Evolutionary conservation across 2,888 invertebrate species (phyloP).

Genomic region (Cristatella mucedo): DNA sequence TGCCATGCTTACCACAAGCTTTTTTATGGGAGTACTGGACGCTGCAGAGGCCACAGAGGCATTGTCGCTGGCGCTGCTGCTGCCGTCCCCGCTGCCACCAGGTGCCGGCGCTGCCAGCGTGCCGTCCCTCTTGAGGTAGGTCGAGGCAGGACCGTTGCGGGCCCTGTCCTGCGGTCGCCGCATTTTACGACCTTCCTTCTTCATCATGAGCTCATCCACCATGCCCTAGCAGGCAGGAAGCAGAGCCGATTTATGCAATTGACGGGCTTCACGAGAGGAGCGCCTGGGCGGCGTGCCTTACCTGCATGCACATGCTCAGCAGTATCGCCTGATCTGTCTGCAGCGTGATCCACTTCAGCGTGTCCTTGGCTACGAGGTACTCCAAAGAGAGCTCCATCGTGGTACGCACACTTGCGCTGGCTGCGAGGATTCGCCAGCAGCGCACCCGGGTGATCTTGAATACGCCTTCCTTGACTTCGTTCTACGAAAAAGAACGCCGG

Average conservation of each 20-base stretch:
- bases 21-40: no score
- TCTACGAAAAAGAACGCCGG: slow-evolving; percentile 14
- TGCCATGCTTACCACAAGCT: no score
- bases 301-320: slow-evolving; percentile 78
- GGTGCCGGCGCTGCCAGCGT: slow-evolving; percentile 3
- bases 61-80: no score
- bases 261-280: no score
- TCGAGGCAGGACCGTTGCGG: background rate
- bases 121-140: slow-evolving; percentile 9
- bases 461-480: slow-evolving; percentile 54
- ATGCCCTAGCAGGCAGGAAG: no score
- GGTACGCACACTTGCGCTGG: background rate
- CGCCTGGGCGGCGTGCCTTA: no score
- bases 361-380: slow-evolving; percentile 77
- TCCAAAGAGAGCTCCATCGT: slow-evolving; percentile 73
- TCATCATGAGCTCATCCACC: slow-evolving; percentile 66
- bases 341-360: slow-evolving; percentile 81
- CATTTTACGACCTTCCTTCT: slow-evolving; percentile 36
- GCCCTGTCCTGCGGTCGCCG: slow-evolving; percentile 10
- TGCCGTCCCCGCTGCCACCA: no score
- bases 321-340: slow-evolving; percentile 71
- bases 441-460: slow-evolving; percentile 90
- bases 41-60: no score
- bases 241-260: no score
- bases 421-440: slow-evolving; percentile 79